phyloP scores from a whole-genome alignment of 1,140 invertebrate species.

The Sycophila sp. region DNA sequence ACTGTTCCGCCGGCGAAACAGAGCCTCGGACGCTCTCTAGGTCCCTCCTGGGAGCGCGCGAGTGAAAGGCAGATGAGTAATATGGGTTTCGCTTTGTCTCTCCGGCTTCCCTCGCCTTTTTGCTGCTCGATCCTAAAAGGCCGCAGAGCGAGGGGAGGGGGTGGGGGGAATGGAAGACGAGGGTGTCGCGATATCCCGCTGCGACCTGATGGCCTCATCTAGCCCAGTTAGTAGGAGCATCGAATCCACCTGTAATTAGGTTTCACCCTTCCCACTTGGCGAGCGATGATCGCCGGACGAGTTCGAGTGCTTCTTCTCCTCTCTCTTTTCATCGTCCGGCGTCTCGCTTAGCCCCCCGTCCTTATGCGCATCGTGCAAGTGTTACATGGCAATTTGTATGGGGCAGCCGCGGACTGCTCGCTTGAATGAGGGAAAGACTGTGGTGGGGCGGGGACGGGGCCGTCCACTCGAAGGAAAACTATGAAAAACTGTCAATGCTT shows the following conservation, averaged over 20 bases:
- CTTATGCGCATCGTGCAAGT: not conserved
- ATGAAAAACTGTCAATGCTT: too few species aligned
- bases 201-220: constrained; percentile 55
- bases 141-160: not conserved
- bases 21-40: too few species aligned
- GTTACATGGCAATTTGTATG: too few species aligned
- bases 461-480: too few species aligned
- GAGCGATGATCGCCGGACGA: too few species aligned
- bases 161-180: constrained; percentile 40
- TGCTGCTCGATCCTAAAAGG: constrained; percentile 19
- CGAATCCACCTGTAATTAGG: constrained; percentile 50
- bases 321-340: not conserved
- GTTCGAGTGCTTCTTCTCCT: too few species aligned
- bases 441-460: too few species aligned
- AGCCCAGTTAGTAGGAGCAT: constrained; percentile 11
- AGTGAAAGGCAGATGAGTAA: constrained; percentile 50
- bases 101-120: constrained; percentile 22
- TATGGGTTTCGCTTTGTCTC: constrained; percentile 43
- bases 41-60: not conserved
- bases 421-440: not conserved
- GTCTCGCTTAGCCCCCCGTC: not conserved
- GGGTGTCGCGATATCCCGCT: constrained; percentile 61
- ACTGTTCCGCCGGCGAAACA: too few species aligned
- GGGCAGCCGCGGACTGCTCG: not conserved
- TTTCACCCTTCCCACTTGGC: constrained; percentile 53